Evolutionary conservation across 2,888 invertebrate species (phyloP), one percentile per base, ranked within the genome.

Genomic region (Lobophora halterata): DNA sequence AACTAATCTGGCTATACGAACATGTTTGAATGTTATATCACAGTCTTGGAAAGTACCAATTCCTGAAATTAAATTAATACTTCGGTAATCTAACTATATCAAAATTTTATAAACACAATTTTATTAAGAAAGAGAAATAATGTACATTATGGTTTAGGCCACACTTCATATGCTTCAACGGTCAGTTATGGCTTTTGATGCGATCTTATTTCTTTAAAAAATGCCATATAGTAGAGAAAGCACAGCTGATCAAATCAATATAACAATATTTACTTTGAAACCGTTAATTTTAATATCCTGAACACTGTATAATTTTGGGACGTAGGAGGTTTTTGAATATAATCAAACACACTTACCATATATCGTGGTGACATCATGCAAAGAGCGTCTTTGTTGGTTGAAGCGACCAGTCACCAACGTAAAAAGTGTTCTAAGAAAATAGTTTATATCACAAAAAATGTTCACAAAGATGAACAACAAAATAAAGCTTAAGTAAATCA

Each of bases 381-480:
- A 89, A 61, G 90, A 89, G 42, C 89, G 88, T 58, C 83, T 89
- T 41, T 89, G 89, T 76, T 92, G 91, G 65, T 90, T 90, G 43
- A 91, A 87, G 45, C 90, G 87, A 13, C 93, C 92, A 49, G 90
- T 79, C 49, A 93, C 56, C 26, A 93, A 90, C 52, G 91, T 91
- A 53, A 93, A 79, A 53, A 90, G 83, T 69, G 93, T 90, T 58
- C 95, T 89, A 49, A 92, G 66, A 65, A 94, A 91, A 71, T 95
- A 95, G 71, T 93, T 92, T 23, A 94, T 75, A 74, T 95, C 95
- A 58, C 92, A 87, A 36, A 90, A 67, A 29, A 89, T 77, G 62
- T 93, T 91, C 3, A 92, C 66, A 14, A 91, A 54, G 40, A 92
- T 60, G 47, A 79, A 59, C 37, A 61, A 9, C 21, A 54, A 21